Evolutionary conservation across 2,113 vertebrate genomes (phyloP).

Genomic region (Todiramphus saurophagus): DNA sequence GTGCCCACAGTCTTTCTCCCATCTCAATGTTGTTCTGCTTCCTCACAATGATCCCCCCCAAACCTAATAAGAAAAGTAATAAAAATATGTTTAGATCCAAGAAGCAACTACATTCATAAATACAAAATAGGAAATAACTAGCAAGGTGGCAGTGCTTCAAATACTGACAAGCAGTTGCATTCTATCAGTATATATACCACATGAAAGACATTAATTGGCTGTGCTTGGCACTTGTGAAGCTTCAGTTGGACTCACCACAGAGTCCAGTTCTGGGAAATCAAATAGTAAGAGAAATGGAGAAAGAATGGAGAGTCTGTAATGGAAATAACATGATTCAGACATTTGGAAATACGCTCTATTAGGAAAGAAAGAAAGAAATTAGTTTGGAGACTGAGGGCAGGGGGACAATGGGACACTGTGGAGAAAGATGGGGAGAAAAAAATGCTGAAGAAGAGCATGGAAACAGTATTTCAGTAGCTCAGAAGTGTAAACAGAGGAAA

Average conservation of each 20-base stretch:
- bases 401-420: background rate
- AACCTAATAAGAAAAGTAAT: background rate
- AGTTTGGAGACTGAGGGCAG: too few species aligned
- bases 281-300: background rate
- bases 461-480: background rate
- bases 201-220: background rate
- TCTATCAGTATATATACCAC: rapidly evolving
- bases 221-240: background rate
- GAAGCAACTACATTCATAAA: background rate
- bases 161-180: background rate
- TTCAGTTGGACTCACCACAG: rapidly evolving
- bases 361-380: background rate
- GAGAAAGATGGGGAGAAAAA: too few species aligned
- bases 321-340: background rate
- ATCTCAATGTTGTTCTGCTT: background rate
- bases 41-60: background rate
- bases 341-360: background rate
- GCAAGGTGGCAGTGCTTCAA: background rate
- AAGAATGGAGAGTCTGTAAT: background rate
- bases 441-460: background rate
- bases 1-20: background rate
- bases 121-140: background rate
- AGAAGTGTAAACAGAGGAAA: background rate
- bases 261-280: background rate
- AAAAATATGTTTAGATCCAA: background rate